A percentile compares a stretch with the other conserved stretches of the same genome.
Conservation (phyloP, 1,140 invertebrate genomes). For the Neodiprion pinetum region DNA sequence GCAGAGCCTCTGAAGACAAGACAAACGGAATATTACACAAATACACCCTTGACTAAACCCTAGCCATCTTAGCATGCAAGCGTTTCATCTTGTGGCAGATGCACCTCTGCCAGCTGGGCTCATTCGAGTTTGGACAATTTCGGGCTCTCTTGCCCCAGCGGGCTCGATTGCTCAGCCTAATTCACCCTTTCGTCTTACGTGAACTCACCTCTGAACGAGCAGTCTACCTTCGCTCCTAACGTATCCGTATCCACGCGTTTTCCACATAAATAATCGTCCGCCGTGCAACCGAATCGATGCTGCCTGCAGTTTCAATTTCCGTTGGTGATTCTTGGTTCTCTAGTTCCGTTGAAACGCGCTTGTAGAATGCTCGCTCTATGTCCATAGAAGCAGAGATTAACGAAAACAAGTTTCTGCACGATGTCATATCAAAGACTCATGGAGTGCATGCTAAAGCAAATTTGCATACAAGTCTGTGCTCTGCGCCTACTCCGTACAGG, state of each 20-base stretch:
- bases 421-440: slow-evolving; percentile 3
- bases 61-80: slow-evolving; percentile 28
- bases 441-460: slow-evolving; percentile 47
- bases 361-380: too few relatives aligned
- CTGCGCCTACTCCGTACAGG: slow-evolving; percentile 35
- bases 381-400: too few relatives aligned
- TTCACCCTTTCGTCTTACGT: slow-evolving; percentile 39
- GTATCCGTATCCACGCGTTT: too few relatives aligned
- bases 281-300: too few relatives aligned
- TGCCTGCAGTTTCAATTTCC: too few relatives aligned
- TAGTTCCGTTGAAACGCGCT: too few relatives aligned
- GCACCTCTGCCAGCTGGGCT: slow-evolving; percentile 46
- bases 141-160: slow-evolving; percentile 35
- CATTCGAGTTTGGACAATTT: slow-evolving; percentile 55
- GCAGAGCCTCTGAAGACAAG: slow-evolving; percentile 60
- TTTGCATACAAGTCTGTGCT: slow-evolving; percentile 54
- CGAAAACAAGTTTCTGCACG: neutral
- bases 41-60: slow-evolving; percentile 42
- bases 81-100: slow-evolving; percentile 52
- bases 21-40: slow-evolving; percentile 66
- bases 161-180: slow-evolving; percentile 60
- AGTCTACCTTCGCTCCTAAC: too few relatives aligned
- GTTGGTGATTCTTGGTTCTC: too few relatives aligned
- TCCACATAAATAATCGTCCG: too few relatives aligned
- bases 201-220: neutral